Conservation (phyloP, 2,113 vertebrate genomes). For the Tapirus terrestris region DNA sequence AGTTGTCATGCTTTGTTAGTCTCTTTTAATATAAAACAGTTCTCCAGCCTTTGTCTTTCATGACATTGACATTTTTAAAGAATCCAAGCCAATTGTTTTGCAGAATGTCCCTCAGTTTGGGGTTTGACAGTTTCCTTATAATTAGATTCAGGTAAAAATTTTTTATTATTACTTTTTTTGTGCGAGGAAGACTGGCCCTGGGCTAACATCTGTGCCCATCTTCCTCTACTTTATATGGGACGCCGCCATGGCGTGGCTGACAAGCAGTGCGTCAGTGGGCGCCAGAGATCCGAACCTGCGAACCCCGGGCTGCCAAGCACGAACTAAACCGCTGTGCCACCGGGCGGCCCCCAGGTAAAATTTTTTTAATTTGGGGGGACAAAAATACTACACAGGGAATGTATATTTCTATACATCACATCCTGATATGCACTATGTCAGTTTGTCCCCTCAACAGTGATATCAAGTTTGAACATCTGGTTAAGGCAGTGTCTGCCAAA, state of each 20-base stretch:
- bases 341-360: too few relatives aligned
- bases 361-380: background rate
- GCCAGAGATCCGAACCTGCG: too few relatives aligned
- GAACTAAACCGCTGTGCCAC: too few relatives aligned
- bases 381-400: background rate
- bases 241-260: too few relatives aligned
- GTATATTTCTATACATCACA: background rate
- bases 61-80: background rate
- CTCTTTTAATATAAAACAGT: background rate
- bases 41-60: background rate
- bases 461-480: background rate
- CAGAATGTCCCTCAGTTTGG: background rate
- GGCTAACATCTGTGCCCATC: too few relatives aligned
- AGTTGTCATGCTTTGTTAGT: background rate
- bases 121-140: background rate
- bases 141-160: background rate
- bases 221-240: too few relatives aligned
- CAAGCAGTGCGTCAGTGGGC: too few relatives aligned
- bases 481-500: background rate
- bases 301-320: too few relatives aligned
- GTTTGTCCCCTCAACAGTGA: background rate
- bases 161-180: background rate
- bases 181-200: too few relatives aligned
- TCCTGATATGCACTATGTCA: background rate
- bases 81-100: background rate